Evolutionary conservation across 2,888 invertebrate species (phyloP).

Genomic region (Nysson spinosus): DNA sequence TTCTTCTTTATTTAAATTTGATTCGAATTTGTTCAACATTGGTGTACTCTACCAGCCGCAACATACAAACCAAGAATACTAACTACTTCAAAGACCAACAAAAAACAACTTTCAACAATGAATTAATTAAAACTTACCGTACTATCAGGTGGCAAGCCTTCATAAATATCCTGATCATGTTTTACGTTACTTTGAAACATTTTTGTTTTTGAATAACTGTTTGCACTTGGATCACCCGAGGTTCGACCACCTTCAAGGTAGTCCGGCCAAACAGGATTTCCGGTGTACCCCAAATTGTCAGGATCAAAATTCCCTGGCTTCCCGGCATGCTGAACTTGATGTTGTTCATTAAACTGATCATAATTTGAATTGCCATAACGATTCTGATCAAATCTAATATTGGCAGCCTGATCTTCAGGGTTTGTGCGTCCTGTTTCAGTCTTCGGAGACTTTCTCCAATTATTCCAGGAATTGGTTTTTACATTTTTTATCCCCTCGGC

Average conservation of each 20-base stretch:
- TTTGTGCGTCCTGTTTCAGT: constrained; percentile 45
- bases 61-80: too few species aligned
- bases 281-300: too few species aligned
- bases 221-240: too few species aligned
- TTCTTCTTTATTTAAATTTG: too few species aligned
- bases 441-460: constrained; percentile 44
- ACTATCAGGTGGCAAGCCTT: constrained; percentile 63
- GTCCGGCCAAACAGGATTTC: too few species aligned
- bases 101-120: not conserved
- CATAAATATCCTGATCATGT: constrained; percentile 57
- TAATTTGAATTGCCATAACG: constrained; percentile 4
- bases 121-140: constrained; percentile 61
- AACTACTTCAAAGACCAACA: too few species aligned
- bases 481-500: constrained; percentile 13
- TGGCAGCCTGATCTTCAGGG: not conserved
- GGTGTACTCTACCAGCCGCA: too few species aligned
- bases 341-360: constrained; percentile 22
- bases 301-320: too few species aligned
- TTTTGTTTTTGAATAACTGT: too few species aligned
- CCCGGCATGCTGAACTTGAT: not conserved
- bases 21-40: too few species aligned
- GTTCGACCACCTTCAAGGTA: not conserved
- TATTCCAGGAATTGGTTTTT: constrained; percentile 32
- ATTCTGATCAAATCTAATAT: constrained; percentile 10
- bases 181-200: not conserved